Conservation (phyloP, 1,140 invertebrate species). For the Gonatopus flavifemur region DNA sequence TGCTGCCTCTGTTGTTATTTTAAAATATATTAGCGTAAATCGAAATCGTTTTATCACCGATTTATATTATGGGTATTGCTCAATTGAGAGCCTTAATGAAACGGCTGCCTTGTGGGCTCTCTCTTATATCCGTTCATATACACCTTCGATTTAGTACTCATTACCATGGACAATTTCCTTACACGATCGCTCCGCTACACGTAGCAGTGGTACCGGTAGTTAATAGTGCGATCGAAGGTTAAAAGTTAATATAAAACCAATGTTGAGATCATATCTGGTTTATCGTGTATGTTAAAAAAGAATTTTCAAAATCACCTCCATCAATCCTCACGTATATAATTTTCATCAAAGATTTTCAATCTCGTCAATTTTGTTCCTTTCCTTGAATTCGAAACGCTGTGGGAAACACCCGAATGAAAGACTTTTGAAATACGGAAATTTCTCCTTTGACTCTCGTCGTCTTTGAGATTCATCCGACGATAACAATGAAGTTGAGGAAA, state of each 20-base stretch:
- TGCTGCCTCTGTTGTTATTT: not conserved
- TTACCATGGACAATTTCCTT: too few species aligned
- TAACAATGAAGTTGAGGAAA: too few species aligned
- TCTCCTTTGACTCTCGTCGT: not conserved
- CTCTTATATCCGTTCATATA: not conserved
- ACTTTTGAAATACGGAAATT: too few species aligned
- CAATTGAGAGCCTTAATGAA: not conserved
- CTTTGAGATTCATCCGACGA: not conserved
- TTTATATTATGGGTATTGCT: not conserved
- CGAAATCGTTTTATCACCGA: not conserved
- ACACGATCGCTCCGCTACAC: too few species aligned
- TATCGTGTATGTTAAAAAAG: not conserved
- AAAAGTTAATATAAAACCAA: constrained; percentile 31
- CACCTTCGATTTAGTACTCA: too few species aligned
- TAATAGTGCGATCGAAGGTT: too few species aligned
- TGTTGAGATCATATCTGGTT: constrained; percentile 1
- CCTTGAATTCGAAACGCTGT: too few species aligned
- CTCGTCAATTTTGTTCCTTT: too few species aligned
- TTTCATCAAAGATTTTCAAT: too few species aligned
- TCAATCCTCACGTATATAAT: too few species aligned
- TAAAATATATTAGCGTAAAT: not conserved
- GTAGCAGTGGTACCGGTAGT: too few species aligned
- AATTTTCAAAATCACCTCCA: not conserved
- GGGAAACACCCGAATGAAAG: too few species aligned
- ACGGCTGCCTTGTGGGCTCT: not conserved